These are phyloP conservation scores for Bostrychus sinensis DNA, from an alignment of 2,113 vertebrate genomes.

Conservation along the genomic window DNA sequence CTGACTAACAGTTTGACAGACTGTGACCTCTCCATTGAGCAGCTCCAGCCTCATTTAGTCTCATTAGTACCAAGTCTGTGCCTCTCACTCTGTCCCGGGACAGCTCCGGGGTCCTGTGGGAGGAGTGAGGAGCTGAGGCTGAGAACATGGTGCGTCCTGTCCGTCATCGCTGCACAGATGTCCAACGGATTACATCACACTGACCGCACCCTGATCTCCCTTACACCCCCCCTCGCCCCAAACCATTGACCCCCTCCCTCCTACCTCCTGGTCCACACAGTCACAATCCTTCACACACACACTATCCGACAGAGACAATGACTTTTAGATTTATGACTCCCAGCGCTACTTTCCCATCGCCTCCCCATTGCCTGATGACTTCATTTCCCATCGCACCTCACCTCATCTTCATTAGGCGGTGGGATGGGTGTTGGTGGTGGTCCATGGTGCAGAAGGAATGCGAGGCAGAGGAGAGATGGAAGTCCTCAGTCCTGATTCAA, in stretches of 20 bases:
- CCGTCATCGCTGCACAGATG: conserved; percentile 74
- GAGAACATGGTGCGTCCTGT: conserved; percentile 56
- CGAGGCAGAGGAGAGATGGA: conserved; percentile 26
- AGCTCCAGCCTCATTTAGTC: conserved; percentile 70
- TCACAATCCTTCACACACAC: conserved; percentile 44
- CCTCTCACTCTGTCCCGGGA: conserved; percentile 48
- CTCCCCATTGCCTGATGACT: conserved; percentile 45
- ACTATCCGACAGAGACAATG: conserved; percentile 50
- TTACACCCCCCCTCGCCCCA: conserved; percentile 41
- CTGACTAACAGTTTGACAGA: conserved; percentile 57
- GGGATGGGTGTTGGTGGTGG: conserved; percentile 21
- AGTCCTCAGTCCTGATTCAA: conserved; percentile 40
- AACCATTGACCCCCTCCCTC: conserved; percentile 16
- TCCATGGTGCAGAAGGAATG: conserved; percentile 52
- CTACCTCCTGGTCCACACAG: conserved; percentile 32
- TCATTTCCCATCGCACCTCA: conserved; percentile 62
- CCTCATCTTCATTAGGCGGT: conserved; percentile 56
- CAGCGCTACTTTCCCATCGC: conserved; percentile 46
- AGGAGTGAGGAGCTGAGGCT: not conserved
- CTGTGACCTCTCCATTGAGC: conserved; percentile 62
- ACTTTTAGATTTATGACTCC: conserved; percentile 56
- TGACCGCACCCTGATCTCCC: conserved; percentile 66
- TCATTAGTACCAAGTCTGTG: conserved; percentile 71
- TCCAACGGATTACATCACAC: conserved; percentile 74
- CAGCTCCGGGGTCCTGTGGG: conserved; percentile 46